Base-by-base conservation (phyloP, 2,113 vertebrate genomes). In the Manacus vitellinus region DNA sequence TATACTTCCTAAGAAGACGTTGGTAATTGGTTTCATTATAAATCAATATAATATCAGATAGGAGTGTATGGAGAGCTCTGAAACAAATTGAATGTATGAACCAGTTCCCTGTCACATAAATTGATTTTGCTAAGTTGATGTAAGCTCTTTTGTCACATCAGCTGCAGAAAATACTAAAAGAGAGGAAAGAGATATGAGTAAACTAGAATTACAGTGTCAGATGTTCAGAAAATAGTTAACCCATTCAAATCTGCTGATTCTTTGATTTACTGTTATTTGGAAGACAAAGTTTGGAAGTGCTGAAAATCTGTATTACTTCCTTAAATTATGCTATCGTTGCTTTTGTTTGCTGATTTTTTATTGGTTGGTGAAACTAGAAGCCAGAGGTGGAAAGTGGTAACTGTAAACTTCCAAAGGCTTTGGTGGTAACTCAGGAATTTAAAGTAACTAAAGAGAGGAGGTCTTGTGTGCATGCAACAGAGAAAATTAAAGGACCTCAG, bases 351-450 rank as follows among this genome's bases (percentile, higher is more conserved):
- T 41, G 39, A 41, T 41, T 41, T 41, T 68, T 71, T 83, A 62
- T 80, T 61, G 22, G 56, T 76, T 85, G 54, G 12, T 52, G 47
- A 89, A 79, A 46, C 70, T 72, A 52, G 41, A 72, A 71, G 24
- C 15, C 31, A 89, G 39, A 41, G 47, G 44, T 94, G 70, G 47
- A 63, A 52, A 28, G 44, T 58, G 31, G 44, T 88, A 68, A 63
- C 65, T 85, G 10, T 55, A 65, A 89, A 85, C 24, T 76, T 94
- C 44, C 41, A 62, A 59, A 37, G 54, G 35, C 43, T 67, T 66
- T 93, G 96, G 70, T 37, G 3, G 47, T 63, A 55, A 35, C 52
- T 95, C 89, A 91, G 25, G 92, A 94, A 83, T 95, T 80, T 83
- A 56, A 89, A 74, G 52, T 75, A 18, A 44, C 52, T 80, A 17